Conservation (phyloP, 2,797 vertebrate species). For the Lagocephalus sceleratus region DNA sequence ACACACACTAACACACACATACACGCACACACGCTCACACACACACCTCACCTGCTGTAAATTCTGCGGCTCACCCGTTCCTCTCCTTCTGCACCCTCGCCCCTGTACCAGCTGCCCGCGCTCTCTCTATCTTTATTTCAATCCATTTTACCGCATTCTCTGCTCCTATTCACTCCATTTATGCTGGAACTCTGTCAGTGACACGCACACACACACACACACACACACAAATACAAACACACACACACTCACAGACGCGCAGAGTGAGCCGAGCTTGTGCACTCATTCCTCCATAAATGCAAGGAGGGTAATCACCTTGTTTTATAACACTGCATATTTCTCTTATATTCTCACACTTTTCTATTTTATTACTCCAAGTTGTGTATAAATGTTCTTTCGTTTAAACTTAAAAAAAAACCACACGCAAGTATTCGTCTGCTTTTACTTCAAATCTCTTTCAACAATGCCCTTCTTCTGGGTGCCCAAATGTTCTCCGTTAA, state of each 20-base stretch:
- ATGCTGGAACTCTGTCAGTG: constrained; percentile 29
- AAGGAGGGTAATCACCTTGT: constrained; percentile 60
- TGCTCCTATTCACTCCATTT: constrained; percentile 35
- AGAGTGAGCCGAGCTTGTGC: constrained; percentile 55
- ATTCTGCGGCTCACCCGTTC: constrained; percentile 25
- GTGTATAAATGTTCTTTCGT: not conserved
- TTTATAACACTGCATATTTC: constrained; percentile 9
- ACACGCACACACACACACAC: constrained; percentile 1
- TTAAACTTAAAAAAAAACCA: not conserved
- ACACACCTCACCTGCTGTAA: constrained; percentile 31
- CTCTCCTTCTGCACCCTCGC: constrained; percentile 30
- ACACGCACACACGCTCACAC: too few species aligned
- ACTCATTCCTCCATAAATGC: constrained; percentile 48
- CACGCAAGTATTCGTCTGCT: not conserved
- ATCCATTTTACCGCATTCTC: constrained; percentile 48
- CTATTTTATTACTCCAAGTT: not conserved
- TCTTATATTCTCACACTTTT: not conserved
- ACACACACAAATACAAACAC: constrained; percentile 51
- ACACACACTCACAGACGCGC: too few species aligned
- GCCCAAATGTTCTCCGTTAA: not conserved
- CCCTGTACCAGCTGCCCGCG: constrained; percentile 10
- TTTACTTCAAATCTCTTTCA: not conserved
- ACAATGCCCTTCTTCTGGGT: not conserved
- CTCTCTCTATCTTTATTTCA: constrained; percentile 28
- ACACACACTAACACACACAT: too few species aligned